Base-by-base conservation (phyloP, 2,113 vertebrate species). In the Enhydra lutris region DNA sequence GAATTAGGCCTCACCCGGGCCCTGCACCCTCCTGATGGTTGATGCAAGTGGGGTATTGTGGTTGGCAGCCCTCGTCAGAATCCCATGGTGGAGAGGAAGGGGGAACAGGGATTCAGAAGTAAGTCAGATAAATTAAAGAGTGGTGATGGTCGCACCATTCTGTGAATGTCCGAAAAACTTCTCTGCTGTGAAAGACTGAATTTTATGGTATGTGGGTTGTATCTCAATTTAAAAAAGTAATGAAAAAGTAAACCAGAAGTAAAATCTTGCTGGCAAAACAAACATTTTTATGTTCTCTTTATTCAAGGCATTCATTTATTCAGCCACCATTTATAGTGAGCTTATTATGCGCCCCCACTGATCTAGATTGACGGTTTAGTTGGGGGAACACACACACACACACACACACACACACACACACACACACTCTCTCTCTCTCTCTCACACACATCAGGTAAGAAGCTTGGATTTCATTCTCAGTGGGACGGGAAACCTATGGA, bases 191-290 rank as follows among this genome's bases (percentile, higher is more conserved):
- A 63, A 73, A 55, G 59, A 47, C 31, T 67, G 10, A 57, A 71
- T 91, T 89, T 94, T 84, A 69, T 89, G 45, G 39, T n/a, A 36
- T 88, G 29, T 85, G 34, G 81, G 57, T 90, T 92, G 15, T 29
- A 84, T 63, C n/a, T 76, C 50, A 91, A 59, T 95, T 23, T 55
- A 52, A n/a, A 23, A 61, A 79, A 81, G 24, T 50, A n/a, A 63
- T 63, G 61, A 65, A 93, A 94, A 96, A 87, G 31, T 74, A 97
- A 97, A 39, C 23, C 45, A 74, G 65, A 81, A 42, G 36, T 74
- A 88, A 95, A 89, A 61, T 61, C 42, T 36, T 71, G 15, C 23
- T 88, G 89, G n/a, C 23, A 91, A 96, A 93, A 91, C 61, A 47
- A 67, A 1, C 20, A 57, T 57, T 88, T 93, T 86, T 34, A 6